phyloP scores from a whole-genome alignment of 2,888 invertebrate species.

The Drosophila mercatorum region DNA sequence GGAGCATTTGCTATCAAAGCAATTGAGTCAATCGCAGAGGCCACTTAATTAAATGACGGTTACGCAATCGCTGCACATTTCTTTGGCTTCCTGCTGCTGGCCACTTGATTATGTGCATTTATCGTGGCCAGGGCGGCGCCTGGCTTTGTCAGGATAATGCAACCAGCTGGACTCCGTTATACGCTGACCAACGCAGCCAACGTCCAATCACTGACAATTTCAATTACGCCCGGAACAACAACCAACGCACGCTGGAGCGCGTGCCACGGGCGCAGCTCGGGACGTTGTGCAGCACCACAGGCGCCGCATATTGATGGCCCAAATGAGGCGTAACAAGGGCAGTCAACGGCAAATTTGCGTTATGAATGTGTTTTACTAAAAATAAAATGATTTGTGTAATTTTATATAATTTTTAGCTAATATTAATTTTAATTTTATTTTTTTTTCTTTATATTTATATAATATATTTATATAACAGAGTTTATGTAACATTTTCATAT shows the following conservation, averaged over 20 bases:
- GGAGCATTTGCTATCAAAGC: background rate
- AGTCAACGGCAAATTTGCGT: slow-evolving; percentile 8
- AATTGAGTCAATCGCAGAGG: slow-evolving; percentile 20
- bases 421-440: no score
- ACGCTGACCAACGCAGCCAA: background rate
- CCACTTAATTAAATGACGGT: slow-evolving; percentile 44
- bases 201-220: slow-evolving; percentile 27
- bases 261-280: background rate
- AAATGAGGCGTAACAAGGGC: slow-evolving; percentile 14
- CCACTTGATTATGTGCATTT: slow-evolving; percentile 29
- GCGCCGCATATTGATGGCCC: slow-evolving; percentile 23
- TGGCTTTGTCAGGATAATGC: slow-evolving; percentile 18
- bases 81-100: slow-evolving; percentile 4
- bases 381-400: no score
- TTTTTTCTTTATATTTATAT: no score
- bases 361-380: background rate
- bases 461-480: no score
- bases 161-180: slow-evolving; percentile 41
- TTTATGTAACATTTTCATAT: no score
- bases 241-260: slow-evolving; percentile 11
- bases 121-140: slow-evolving; percentile 6
- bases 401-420: background rate
- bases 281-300: slow-evolving; percentile 4
- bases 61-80: slow-evolving; percentile 30
- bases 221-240: slow-evolving; percentile 53